phyloP scores from a whole-genome alignment of 2,888 invertebrate genomes.

The Neoscelio sp. region DNA sequence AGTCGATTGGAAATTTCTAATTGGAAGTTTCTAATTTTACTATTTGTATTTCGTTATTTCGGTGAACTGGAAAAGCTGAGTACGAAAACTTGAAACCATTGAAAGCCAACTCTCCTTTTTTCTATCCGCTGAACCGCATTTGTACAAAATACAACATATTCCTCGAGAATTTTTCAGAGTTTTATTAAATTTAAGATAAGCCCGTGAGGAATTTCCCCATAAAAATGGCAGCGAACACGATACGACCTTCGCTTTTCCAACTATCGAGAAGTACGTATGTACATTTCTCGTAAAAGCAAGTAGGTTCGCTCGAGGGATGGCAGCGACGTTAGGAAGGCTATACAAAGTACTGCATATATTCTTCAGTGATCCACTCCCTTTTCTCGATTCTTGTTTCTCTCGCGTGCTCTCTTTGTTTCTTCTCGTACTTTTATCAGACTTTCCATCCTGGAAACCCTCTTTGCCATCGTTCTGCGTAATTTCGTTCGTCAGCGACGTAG shows the following conservation, averaged over 20 bases:
- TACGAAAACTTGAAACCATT: conserved; percentile 36
- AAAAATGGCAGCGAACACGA: conserved; percentile 67
- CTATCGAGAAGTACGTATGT: conserved; percentile 74
- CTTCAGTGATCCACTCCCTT: conserved; percentile 17
- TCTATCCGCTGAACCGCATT: conserved; percentile 16
- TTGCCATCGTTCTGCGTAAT: conserved; percentile 57
- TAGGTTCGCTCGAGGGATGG: conserved; percentile 72
- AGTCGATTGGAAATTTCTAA: too few species aligned
- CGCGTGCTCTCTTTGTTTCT: conserved; percentile 16
- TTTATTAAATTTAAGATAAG: conserved; percentile 63
- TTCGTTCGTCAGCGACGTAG: conserved; percentile 53
- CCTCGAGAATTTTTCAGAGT: conserved; percentile 22
- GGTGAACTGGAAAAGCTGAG: too few species aligned
- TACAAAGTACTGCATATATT: conserved; percentile 57
- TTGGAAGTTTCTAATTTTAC: not conserved
- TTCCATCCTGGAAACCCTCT: conserved; percentile 61
- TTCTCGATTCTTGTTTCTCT: conserved; percentile 28
- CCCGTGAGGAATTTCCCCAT: conserved; percentile 63
- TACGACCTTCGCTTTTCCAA: conserved; percentile 71
- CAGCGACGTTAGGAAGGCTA: conserved; percentile 51
- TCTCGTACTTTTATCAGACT: conserved; percentile 38
- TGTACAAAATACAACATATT: conserved; percentile 29
- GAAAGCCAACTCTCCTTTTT: conserved; percentile 4
- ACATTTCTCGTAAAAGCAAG: conserved; percentile 76
- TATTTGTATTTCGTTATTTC: too few species aligned